Base-by-base conservation (phyloP, 2,797 vertebrate species). In the Heliangelus exortis region DNA sequence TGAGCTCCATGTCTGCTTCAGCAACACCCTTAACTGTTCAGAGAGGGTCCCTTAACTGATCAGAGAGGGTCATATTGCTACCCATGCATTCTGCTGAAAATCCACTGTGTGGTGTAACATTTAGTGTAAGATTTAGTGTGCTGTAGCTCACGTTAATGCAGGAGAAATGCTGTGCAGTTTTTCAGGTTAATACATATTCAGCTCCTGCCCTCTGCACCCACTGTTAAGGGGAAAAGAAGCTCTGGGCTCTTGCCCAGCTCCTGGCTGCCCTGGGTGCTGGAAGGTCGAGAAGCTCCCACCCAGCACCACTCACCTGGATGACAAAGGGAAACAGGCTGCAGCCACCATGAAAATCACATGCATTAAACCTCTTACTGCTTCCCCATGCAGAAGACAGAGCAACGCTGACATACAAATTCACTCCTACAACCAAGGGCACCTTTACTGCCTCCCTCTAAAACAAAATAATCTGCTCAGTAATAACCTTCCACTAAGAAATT, bases 361-460 rank as follows among this genome's bases (percentile, higher is more conserved):
- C 2, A 0, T 45, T 15, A 61, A 54, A 50, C 57, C 89, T 53
- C 82, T 55, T 2, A 7, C 29, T 72, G 78, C 3, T 47, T 62
- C 41, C 61, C 67, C 45, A 0, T 1, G 54, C 18, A 58, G 65
- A 28, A 79, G 65, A 23, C 48, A 54, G 45, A 33, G 47, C 65
- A 41, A 26, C 2, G 47, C 3, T 11, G 65, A 84, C 47, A n/a
- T 3, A 54, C 43, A 34, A 28, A 22, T 73, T 81, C 88, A 31
- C 33, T 47, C 20, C 72, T 28, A 41, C 53, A 79, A 9, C 36
- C 68, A 90, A 89, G 62, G 86, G 75, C 93, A 95, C 81, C 74
- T 89, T 84, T 77, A 75, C 34, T 33, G 39, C 57, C 28, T 72
- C 57, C 63, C 81, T 67, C 83, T 55, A 20, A 28, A 87, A 28